Evolutionary conservation across 2,888 invertebrate genomes (phyloP).

Genomic region (Dugesia japonica): DNA sequence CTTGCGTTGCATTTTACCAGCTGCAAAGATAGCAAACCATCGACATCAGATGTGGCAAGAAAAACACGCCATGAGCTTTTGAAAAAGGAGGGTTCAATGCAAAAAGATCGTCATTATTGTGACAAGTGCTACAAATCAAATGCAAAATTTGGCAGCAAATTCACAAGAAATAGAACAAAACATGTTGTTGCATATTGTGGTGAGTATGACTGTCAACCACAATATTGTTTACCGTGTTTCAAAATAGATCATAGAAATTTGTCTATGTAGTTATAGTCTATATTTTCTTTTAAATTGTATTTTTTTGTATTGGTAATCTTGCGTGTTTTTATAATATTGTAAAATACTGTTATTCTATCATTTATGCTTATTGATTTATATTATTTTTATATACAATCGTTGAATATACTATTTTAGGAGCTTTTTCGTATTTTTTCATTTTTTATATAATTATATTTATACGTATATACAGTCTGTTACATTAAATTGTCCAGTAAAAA

Average conservation of each 20-base stretch:
- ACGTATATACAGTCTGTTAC: too few species aligned
- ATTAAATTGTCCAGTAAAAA: too few species aligned
- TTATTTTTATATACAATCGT: neutral
- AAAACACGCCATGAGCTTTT: neutral
- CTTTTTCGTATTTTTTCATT: slow-evolving; percentile 5
- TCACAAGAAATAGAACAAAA: neutral
- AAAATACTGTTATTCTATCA: neutral
- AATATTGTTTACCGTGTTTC: neutral
- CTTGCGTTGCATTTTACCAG: neutral
- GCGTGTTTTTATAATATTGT: neutral
- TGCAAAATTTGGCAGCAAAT: neutral
- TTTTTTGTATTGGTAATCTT: neutral
- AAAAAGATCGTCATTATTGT: neutral
- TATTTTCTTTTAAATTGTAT: neutral
- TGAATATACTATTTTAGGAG: neutral
- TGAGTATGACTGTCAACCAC: neutral
- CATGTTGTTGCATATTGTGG: neutral
- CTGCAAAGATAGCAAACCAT: too few species aligned
- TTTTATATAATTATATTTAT: slow-evolving; percentile 3
- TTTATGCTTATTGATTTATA: neutral
- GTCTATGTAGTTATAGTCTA: slow-evolving; percentile 20
- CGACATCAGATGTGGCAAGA: neutral
- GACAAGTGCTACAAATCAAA: neutral
- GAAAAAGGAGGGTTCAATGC: neutral
- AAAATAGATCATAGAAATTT: slow-evolving; percentile 11